phyloP scores from a whole-genome alignment of 1,140 invertebrate species.

The Pristionchus pacificus region DNA sequence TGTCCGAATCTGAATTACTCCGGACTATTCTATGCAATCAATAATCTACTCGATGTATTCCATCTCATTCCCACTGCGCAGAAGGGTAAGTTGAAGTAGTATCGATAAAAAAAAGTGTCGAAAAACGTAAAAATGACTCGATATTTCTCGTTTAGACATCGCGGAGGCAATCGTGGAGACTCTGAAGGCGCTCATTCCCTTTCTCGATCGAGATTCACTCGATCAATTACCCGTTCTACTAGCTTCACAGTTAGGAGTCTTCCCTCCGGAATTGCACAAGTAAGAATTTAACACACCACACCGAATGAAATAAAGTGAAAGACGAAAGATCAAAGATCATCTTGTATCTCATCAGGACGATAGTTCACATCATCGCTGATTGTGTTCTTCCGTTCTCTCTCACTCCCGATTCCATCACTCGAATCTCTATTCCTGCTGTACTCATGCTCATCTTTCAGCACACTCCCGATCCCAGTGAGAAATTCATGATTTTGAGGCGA shows the following conservation, averaged over 20 bases:
- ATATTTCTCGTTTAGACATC: conserved; percentile 68
- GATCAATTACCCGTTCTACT: conserved; percentile 89
- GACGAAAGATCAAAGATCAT: neutral
- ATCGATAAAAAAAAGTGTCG: neutral
- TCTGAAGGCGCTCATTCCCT: conserved; percentile 84
- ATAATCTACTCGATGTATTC: conserved; percentile 62
- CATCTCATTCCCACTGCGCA: conserved; percentile 60
- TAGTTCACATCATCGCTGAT: conserved; percentile 88
- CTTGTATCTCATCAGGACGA: conserved; percentile 62
- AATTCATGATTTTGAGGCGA: too few relatives aligned
- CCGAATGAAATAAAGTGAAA: neutral
- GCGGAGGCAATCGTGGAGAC: conserved; percentile 83
- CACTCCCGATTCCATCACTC: conserved; percentile 66
- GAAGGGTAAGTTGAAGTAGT: conserved; percentile 51
- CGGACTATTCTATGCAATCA: conserved; percentile 59
- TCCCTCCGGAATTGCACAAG: conserved; percentile 83
- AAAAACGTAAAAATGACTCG: neutral
- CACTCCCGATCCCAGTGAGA: conserved; percentile 78
- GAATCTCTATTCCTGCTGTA: conserved; percentile 77
- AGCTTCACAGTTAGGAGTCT: conserved; percentile 83
- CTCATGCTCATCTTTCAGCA: conserved; percentile 97
- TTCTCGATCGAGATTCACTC: conserved; percentile 89
- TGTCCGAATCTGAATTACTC: conserved; percentile 57
- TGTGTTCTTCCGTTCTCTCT: conserved; percentile 94
- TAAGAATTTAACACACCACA: conserved; percentile 5